Conservation (phyloP, 30 jellyfish, hydroid and myxozoan genomes). For the Cassiopea xamachana region DNA sequence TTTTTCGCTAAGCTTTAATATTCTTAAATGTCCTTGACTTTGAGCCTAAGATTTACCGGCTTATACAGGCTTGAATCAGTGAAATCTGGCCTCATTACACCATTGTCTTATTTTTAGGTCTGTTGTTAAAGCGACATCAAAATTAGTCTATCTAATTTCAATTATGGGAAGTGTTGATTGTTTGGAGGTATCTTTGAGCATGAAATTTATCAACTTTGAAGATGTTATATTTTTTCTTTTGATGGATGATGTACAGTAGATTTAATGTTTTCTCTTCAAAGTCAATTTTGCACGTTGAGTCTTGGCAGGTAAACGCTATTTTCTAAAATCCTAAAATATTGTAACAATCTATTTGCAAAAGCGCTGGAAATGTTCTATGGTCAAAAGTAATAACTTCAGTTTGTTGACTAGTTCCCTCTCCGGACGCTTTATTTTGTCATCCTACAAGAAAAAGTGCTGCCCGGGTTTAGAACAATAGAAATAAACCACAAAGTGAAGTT, state of each 20-base stretch:
- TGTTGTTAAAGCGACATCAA: conserved; percentile 17
- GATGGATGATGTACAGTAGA: neutral
- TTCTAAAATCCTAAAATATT: too few relatives aligned
- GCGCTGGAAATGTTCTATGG: too few relatives aligned
- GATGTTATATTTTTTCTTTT: neutral
- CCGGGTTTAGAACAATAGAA: too few relatives aligned
- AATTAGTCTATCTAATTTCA: conserved; percentile 7
- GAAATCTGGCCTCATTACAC: neutral
- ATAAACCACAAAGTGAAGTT: too few relatives aligned
- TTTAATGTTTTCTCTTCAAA: neutral
- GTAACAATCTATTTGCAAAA: too few relatives aligned
- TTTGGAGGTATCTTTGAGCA: conserved; percentile 8
- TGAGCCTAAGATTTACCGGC: neutral
- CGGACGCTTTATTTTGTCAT: too few relatives aligned
- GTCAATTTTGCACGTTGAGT: neutral
- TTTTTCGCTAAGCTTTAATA: neutral
- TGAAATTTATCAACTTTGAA: neutral
- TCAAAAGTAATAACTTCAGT: too few relatives aligned
- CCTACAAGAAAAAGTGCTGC: too few relatives aligned
- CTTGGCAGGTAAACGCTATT: neutral
- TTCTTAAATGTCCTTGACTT: neutral
- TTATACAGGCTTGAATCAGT: too few relatives aligned
- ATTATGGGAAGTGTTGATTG: conserved; percentile 35
- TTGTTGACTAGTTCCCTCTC: too few relatives aligned
- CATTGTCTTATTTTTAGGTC: neutral